phyloP scores from a whole-genome alignment of 2,797 vertebrate species.

The Leptatherina wallacei region DNA sequence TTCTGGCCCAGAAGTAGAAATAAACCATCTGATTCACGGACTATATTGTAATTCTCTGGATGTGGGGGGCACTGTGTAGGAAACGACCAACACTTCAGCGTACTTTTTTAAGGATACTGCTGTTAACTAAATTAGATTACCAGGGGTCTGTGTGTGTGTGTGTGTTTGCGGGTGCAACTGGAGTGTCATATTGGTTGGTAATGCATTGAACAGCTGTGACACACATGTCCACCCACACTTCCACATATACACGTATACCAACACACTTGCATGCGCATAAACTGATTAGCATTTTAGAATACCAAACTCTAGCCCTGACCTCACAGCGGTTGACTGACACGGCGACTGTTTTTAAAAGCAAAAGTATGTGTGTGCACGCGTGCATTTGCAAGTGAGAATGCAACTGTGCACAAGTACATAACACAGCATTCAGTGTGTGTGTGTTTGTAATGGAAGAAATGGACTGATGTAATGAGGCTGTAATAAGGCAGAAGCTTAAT shows the following conservation, averaged over 20 bases:
- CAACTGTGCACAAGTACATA: slow-evolving; percentile 11
- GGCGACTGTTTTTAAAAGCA: slow-evolving; percentile 56
- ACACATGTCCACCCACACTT: slow-evolving; percentile 35
- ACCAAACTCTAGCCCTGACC: slow-evolving; percentile 54
- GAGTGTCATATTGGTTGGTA: slow-evolving; percentile 74
- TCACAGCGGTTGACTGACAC: slow-evolving; percentile 57
- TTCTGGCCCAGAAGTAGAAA: slow-evolving; percentile 57
- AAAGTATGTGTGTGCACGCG: slow-evolving; percentile 20
- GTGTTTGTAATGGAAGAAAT: slow-evolving; percentile 76
- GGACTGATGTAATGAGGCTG: slow-evolving; percentile 82
- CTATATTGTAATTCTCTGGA: slow-evolving; percentile 3
- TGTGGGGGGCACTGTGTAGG: slow-evolving; percentile 33
- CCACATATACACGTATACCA: slow-evolving; percentile 17
- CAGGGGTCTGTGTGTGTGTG: slow-evolving; percentile 49
- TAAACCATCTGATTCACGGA: slow-evolving; percentile 33
- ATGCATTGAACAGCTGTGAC: slow-evolving; percentile 74
- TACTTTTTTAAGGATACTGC: slow-evolving; percentile 46
- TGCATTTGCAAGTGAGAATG: slow-evolving; percentile 15
- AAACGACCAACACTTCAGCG: slow-evolving; percentile 25
- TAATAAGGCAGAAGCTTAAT: slow-evolving; percentile 79
- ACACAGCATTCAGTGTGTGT: slow-evolving; percentile 38
- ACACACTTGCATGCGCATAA: slow-evolving; percentile 41
- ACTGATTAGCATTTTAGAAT: slow-evolving; percentile 71
- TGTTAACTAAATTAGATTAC: slow-evolving; percentile 75
- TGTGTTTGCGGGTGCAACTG: slow-evolving; percentile 48